Percentiles rank a stretch among this genome's conserved stretches.
These are phyloP conservation scores for Acronicta aceris DNA, from an alignment of 2,888 invertebrate species.

Conservation along the genomic window DNA sequence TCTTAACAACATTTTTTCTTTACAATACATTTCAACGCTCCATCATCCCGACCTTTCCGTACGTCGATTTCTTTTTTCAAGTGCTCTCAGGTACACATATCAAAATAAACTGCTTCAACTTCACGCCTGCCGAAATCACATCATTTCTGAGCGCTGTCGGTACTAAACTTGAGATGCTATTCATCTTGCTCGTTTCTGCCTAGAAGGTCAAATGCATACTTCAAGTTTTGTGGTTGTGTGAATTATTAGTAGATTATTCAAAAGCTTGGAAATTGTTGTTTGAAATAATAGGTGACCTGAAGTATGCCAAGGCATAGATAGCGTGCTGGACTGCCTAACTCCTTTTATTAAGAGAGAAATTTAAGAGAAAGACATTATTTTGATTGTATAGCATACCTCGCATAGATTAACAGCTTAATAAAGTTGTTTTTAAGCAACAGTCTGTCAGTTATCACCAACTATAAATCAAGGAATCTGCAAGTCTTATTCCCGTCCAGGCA, in stretches of 20 bases:
- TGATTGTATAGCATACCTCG: too few species aligned
- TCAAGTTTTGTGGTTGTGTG: conserved; percentile 25
- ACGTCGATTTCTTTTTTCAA: conserved; percentile 43
- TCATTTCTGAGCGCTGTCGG: conserved; percentile 47
- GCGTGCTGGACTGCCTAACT: too few species aligned
- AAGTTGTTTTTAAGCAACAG: too few species aligned
- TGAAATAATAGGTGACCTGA: neutral
- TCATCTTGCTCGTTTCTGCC: conserved; percentile 41
- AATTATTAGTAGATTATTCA: conserved; percentile 28
- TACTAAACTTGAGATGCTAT: conserved; percentile 48
- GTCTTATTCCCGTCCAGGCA: too few species aligned
- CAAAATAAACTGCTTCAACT: conserved; percentile 51
- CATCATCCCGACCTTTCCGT: conserved; percentile 38
- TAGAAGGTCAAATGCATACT: conserved; percentile 42
- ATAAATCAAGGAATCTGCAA: too few species aligned
- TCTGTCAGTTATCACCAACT: too few species aligned
- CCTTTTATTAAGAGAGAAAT: too few species aligned
- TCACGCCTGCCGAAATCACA: conserved; percentile 53
- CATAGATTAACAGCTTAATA: too few species aligned
- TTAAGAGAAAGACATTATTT: too few species aligned
- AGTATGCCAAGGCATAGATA: too few species aligned
- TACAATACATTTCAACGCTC: conserved; percentile 40
- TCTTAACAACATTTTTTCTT: conserved; percentile 29
- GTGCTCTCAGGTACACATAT: conserved; percentile 53
- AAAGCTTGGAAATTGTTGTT: conserved; percentile 7